These are phyloP conservation scores for Otolemur garnettii DNA, from an alignment of 2,113 vertebrate species.

Conservation along the genomic window DNA sequence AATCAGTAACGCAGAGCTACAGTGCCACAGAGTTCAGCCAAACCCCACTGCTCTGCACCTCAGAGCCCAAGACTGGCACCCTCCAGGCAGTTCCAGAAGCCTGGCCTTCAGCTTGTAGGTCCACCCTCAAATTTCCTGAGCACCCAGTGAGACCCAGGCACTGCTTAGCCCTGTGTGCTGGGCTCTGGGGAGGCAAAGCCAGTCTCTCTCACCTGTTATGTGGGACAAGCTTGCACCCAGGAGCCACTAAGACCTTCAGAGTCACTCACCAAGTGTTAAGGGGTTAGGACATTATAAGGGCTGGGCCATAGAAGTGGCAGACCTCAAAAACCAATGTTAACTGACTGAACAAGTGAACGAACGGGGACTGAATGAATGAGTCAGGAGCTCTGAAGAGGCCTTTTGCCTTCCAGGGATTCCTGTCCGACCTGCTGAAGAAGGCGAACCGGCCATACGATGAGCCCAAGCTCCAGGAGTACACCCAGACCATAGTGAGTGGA, in stretches of 20 bases:
- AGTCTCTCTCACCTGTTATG: background rate
- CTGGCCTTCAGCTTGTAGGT: background rate
- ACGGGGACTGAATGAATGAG: background rate
- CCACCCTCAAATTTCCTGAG: background rate
- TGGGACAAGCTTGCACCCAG: background rate
- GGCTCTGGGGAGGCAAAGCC: background rate
- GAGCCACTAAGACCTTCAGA: background rate
- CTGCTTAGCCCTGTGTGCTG: background rate
- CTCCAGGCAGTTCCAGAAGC: background rate
- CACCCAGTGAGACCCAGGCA: background rate
- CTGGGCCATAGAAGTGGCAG: background rate
- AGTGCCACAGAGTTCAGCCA: background rate
- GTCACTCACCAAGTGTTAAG: background rate
- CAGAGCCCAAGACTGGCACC: background rate
- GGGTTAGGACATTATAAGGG: no score
- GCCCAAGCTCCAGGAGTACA: conserved; percentile 97
- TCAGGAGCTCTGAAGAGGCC: background rate
- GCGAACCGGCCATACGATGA: conserved; percentile 96
- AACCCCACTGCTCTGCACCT: no score
- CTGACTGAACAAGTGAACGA: background rate
- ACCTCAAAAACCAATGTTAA: background rate
- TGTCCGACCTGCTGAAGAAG: conserved; percentile 97
- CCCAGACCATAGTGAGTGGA: conserved; percentile 95
- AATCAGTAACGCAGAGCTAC: background rate
- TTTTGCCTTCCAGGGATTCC: conserved; percentile 91